These are phyloP conservation scores for Drosophila infuscata DNA, from an alignment of 2,888 invertebrate species.

Conservation along the genomic window DNA sequence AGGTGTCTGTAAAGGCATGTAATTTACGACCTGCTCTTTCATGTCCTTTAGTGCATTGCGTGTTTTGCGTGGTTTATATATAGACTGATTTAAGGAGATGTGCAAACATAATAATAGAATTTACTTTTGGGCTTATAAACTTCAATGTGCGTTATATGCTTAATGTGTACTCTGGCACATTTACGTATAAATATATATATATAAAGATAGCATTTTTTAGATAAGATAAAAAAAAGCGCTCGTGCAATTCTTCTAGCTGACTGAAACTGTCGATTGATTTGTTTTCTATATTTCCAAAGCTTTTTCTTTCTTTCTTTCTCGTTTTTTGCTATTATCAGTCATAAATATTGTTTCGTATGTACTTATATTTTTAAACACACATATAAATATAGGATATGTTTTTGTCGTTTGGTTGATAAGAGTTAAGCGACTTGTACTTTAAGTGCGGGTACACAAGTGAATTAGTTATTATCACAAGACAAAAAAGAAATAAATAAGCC, in stretches of 20 bases:
- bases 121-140: constrained; percentile 50
- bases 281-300: constrained; percentile 6
- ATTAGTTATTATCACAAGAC: constrained; percentile 11
- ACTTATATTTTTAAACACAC: background rate
- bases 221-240: constrained; percentile 59
- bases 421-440: constrained; percentile 14
- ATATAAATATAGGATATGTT: background rate
- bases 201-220: constrained; percentile 27
- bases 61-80: constrained; percentile 13
- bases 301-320: background rate
- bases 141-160: constrained; percentile 46
- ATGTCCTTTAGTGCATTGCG: constrained; percentile 18
- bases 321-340: constrained; percentile 19
- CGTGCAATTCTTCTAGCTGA: constrained; percentile 36
- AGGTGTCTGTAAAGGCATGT: background rate
- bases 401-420: constrained; percentile 33
- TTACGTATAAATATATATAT: constrained; percentile 5
- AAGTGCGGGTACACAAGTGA: constrained; percentile 5
- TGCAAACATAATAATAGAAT: background rate
- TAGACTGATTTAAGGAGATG: background rate
- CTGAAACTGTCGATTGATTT: constrained; percentile 47
- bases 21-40: background rate
- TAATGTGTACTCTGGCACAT: background rate
- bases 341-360: constrained; percentile 12
- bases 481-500: background rate